Evolutionary conservation across 1,140 invertebrate genomes (phyloP), one percentile per base, ranked within the genome.

Genomic region (Scaptomyza montana): DNA sequence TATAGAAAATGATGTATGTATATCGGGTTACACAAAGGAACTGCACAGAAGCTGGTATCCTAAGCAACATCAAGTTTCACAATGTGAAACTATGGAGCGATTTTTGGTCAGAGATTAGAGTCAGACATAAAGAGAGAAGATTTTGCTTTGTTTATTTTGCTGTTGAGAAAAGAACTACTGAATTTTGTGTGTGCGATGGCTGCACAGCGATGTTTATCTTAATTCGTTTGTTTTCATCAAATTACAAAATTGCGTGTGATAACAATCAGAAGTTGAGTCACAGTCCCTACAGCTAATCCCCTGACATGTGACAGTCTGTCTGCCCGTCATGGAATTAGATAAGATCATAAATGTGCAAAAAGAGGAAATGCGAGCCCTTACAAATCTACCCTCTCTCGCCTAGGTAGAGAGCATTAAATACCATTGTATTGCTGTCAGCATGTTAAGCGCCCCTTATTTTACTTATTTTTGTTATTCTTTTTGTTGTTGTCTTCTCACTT

Each of bases 151-250:
- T 85, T 74, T 19, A 41, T 28, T 57, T 30, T 13, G 10, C 12
- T 25, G 21, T 3, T 25, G 21, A 25, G 7, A 33, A 5, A 33
- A 7, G 5, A 71, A 70, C 74, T 82, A 86, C 78, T 69, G 82
- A 67, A 82, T 82, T 81, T 66, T 19, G 6, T 7, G 33, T 36
- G 33, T 36, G 33, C 3, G 21, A 16, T 16, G n/a, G n/a, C n/a
- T n/a, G 16, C 30, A 33, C 7, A 55, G 65, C 63, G 84, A 87
- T 89, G 74, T 72, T 76, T 89, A 89, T 89, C 81, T 86, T 90
- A 90, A 90, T 86, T 90, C 86, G 81, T 90, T 90, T 90, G 86
- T 90, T 86, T 90, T 90, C 86, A 90, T 90, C 86, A 90, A 87
- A 90, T 90, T 90, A 90, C 86, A 90, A 89, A 89, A 90, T 90